phyloP scores from a whole-genome alignment of 2,797 vertebrate species.

The Phyllotis vaccarum region DNA sequence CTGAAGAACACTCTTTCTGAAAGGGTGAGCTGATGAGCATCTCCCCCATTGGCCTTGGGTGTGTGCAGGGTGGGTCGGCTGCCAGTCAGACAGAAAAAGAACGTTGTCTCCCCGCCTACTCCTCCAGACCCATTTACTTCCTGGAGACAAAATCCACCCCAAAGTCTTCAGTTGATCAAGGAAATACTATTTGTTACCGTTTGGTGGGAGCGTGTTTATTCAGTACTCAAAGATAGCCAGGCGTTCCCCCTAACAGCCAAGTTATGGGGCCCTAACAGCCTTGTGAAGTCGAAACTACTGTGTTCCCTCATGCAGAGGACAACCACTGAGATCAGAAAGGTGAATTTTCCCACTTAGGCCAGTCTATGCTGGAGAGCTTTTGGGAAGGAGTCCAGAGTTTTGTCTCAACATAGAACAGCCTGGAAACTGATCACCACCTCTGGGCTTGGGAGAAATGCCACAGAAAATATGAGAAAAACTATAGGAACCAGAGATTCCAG shows the following conservation, averaged over 20 bases:
- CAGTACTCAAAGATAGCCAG: neutral
- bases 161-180: neutral
- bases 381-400: neutral
- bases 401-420: neutral
- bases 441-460: neutral
- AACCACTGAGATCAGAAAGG: constrained; percentile 33
- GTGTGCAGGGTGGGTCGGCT: neutral
- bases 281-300: neutral
- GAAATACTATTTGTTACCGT: neutral
- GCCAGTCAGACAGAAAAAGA: constrained; percentile 17
- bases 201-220: neutral
- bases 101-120: neutral
- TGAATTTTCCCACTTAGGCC: neutral
- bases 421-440: neutral
- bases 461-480: neutral
- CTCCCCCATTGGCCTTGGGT: constrained; percentile 26
- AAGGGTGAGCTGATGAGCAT: neutral
- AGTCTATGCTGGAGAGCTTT: neutral
- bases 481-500: neutral
- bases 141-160: neutral
- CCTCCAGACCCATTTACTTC: neutral
- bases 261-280: neutral
- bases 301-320: neutral
- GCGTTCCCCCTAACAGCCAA: neutral
- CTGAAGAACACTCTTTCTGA: constrained; percentile 4